phyloP scores from a whole-genome alignment of 2,113 vertebrate species.

The Tapirus terrestris region DNA sequence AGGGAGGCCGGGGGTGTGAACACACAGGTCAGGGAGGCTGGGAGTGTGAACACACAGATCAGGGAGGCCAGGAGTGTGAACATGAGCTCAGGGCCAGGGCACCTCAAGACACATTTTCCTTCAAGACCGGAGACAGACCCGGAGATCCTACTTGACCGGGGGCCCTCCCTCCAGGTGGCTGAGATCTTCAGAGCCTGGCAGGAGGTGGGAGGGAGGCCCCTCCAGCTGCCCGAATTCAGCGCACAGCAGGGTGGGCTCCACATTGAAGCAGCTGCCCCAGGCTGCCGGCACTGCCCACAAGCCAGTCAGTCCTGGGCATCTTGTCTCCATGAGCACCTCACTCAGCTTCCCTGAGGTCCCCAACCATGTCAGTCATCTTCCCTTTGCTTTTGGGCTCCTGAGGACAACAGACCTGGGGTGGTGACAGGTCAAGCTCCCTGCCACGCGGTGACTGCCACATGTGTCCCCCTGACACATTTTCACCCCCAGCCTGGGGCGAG shows the following conservation, averaged over 20 bases:
- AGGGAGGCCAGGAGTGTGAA: not conserved
- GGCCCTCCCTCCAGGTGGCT: accelerated
- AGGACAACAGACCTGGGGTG: not conserved
- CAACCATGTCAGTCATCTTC: accelerated
- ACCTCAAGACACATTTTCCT: not conserved
- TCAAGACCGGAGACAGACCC: not conserved
- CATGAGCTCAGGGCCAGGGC: not conserved
- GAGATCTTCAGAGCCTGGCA: not conserved
- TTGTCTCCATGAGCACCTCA: not conserved
- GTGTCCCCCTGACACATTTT: not conserved
- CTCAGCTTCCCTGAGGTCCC: not conserved
- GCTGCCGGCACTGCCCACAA: not conserved
- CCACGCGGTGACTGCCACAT: not conserved
- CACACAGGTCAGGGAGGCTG: not conserved
- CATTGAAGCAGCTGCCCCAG: not conserved
- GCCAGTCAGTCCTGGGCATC: not conserved
- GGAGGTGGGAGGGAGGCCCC: not conserved
- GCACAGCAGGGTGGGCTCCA: not conserved
- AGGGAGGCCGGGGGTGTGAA: too few relatives aligned
- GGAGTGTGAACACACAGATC: not conserved
- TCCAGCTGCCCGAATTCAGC: too few relatives aligned
- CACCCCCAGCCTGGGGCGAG: not conserved
- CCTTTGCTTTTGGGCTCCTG: not conserved
- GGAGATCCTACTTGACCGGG: not conserved
- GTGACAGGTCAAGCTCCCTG: not conserved